These are phyloP conservation scores for Noctilio leporinus DNA, from an alignment of 2,113 vertebrate species.

Conservation along the genomic window DNA sequence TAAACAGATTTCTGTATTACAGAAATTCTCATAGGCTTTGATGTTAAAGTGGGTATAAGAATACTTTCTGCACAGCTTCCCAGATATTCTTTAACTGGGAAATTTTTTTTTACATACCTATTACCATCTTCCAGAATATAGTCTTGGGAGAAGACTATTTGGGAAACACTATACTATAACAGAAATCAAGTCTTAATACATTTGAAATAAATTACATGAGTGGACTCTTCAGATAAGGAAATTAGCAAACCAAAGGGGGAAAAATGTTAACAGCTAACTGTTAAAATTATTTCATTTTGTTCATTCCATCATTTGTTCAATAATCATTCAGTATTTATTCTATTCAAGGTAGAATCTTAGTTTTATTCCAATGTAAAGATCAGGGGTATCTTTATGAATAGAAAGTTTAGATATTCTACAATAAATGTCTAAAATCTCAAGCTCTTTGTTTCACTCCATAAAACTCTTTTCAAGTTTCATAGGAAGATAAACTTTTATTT, in stretches of 20 bases:
- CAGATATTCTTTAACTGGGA: conserved; percentile 5
- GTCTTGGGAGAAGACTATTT: neutral
- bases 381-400: neutral
- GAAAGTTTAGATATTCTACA: conserved; percentile 31
- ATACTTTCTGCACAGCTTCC: neutral
- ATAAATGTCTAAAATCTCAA: conserved; percentile 34
- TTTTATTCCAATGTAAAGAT: neutral
- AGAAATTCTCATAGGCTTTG: conserved; percentile 13
- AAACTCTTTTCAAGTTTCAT: conserved; percentile 42
- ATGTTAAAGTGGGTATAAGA: neutral
- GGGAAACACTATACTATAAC: neutral
- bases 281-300: neutral
- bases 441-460: conserved; percentile 50
- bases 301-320: neutral
- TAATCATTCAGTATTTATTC: neutral
- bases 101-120: neutral
- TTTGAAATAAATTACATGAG: conserved; percentile 8
- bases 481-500: conserved; percentile 66
- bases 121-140: neutral
- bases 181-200: neutral
- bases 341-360: neutral
- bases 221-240: neutral
- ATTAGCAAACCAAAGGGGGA: neutral
- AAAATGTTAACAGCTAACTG: neutral
- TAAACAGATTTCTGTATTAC: neutral